A percentile compares a stretch with the other conserved stretches of the same genome.
Evolutionary conservation across 2,113 vertebrate genomes (phyloP).

Genomic region (Capreolus pygargus): DNA sequence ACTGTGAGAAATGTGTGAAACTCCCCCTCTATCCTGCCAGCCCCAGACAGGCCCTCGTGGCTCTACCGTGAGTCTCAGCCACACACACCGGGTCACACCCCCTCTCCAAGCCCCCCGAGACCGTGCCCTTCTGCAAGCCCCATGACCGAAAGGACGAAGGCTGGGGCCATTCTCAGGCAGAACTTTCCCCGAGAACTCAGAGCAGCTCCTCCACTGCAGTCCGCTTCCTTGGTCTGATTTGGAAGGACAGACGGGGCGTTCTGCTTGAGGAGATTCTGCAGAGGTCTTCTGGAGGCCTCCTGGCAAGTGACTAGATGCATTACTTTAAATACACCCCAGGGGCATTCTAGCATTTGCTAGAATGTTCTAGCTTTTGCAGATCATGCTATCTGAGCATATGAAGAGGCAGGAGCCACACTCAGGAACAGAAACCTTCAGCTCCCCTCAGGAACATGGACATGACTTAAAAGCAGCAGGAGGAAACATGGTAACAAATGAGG

Average conservation of each 20-base stretch:
- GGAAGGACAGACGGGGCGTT: not conserved
- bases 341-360: not conserved
- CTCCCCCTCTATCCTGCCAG: not conserved
- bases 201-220: not conserved
- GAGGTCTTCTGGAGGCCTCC: not conserved
- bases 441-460: not conserved
- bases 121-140: not conserved
- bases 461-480: not conserved
- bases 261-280: not conserved
- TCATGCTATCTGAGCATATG: not conserved
- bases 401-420: not conserved
- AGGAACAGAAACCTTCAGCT: not conserved
- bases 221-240: rapidly evolving
- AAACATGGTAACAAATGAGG: too few relatives aligned
- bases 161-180: not conserved
- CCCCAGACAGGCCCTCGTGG: not conserved
- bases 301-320: not conserved
- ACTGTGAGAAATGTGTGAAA: not conserved
- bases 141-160: not conserved
- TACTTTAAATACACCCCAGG: not conserved
- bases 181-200: not conserved
- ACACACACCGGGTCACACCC: not conserved
- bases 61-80: rapidly evolving
- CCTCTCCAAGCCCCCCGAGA: not conserved
- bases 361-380: not conserved